Evolutionary conservation across 2,113 vertebrate genomes (phyloP).

Genomic region (Galeopterus variegatus): DNA sequence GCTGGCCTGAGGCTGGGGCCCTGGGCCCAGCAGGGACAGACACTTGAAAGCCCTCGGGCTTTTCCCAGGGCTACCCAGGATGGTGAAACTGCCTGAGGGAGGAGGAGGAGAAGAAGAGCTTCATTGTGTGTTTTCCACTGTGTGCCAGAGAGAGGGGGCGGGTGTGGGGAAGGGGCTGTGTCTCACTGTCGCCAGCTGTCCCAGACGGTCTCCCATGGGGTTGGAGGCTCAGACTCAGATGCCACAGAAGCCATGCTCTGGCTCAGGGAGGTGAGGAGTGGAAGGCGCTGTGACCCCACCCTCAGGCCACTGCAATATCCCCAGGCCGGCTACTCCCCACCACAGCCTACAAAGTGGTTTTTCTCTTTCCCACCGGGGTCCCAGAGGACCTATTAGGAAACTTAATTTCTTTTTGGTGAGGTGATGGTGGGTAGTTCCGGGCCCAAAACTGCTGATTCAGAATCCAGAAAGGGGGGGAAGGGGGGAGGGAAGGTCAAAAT

Average conservation of each 20-base stretch:
- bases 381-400: constrained; percentile 51
- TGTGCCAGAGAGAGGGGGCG: neutral
- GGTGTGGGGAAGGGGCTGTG: neutral
- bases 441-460: constrained; percentile 66
- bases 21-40: neutral
- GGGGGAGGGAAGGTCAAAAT: neutral
- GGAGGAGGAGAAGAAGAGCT: constrained; percentile 52
- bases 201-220: neutral
- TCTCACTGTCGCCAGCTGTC: constrained; percentile 31
- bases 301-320: neutral
- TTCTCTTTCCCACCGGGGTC: constrained; percentile 20
- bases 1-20: neutral
- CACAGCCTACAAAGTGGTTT: neutral
- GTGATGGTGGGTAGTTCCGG: neutral
- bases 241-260: neutral
- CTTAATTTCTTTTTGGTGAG: constrained; percentile 35
- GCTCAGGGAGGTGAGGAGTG: neutral
- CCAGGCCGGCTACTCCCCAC: fast-evolving
- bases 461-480: neutral
- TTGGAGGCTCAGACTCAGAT: neutral
- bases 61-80: neutral
- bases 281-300: neutral
- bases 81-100: neutral
- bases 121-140: constrained; percentile 43
- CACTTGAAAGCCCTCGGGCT: neutral